phyloP scores from a whole-genome alignment of 2,113 vertebrate species.

The Pelecanoides urinatrix region DNA sequence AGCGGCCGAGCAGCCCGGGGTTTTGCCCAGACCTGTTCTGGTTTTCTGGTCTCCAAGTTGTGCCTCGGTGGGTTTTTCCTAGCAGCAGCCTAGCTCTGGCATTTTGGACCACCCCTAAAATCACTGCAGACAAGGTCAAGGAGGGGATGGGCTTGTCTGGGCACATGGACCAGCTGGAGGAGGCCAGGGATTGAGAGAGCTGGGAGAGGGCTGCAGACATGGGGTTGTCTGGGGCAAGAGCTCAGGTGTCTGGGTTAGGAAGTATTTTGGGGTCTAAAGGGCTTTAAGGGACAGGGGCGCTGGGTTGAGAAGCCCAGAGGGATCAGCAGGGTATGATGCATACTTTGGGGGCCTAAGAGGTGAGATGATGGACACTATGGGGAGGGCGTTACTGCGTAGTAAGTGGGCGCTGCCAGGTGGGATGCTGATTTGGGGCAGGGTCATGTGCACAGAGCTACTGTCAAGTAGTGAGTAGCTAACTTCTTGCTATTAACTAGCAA shows the following conservation, averaged over 20 bases:
- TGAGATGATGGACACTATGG: neutral
- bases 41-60: neutral
- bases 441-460: neutral
- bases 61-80: neutral
- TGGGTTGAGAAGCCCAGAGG: neutral
- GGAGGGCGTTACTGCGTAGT: neutral
- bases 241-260: neutral
- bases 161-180: neutral
- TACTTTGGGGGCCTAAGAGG: neutral
- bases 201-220: neutral
- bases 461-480: neutral
- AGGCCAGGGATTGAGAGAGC: neutral
- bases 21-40: neutral
- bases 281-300: neutral
- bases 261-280: neutral
- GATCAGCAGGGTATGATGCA: neutral
- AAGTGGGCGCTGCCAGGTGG: neutral
- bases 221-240: neutral
- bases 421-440: neutral
- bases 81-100: neutral
- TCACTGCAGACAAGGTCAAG: neutral
- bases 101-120: neutral
- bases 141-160: neutral
- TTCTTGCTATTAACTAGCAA: neutral
- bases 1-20: rapidly evolving